phyloP scores from a whole-genome alignment of 2,113 vertebrate species.

The Mus spicilegus region DNA sequence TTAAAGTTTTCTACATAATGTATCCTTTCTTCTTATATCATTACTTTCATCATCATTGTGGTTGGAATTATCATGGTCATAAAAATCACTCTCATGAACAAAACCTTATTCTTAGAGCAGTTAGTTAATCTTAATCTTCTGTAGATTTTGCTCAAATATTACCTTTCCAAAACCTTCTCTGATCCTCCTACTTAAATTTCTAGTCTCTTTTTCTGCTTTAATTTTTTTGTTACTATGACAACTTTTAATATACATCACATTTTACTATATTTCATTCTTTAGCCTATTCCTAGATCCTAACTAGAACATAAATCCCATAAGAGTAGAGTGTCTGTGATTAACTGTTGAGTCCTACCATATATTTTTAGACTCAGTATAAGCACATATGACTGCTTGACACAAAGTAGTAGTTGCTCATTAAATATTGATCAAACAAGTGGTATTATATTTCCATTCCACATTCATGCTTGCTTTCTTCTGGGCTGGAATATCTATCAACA shows the following conservation, averaged over 20 bases:
- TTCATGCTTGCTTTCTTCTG: background rate
- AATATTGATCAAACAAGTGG: background rate
- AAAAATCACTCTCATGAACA: conserved; percentile 3
- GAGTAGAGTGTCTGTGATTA: background rate
- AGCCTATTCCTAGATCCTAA: background rate
- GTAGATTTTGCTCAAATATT: background rate
- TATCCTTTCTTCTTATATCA: background rate
- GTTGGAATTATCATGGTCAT: background rate
- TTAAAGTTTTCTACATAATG: background rate
- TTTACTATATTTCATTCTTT: conserved; percentile 18
- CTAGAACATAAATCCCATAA: background rate
- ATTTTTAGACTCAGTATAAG: background rate
- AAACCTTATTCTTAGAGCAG: background rate
- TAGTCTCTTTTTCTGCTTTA: background rate
- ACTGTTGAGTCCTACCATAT: background rate
- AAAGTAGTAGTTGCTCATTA: background rate
- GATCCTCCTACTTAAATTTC: conserved; percentile 24
- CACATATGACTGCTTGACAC: background rate
- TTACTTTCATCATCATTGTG: background rate
- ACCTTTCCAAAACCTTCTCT: background rate
- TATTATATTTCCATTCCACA: background rate
- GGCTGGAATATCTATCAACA: background rate
- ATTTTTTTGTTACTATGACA: conserved; percentile 15
- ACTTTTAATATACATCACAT: background rate
- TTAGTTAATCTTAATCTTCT: background rate